Percentiles rank a stretch among this genome's conserved stretches.
Conservation (phyloP, 2,888 invertebrate genomes). For the Agrotis segetum region DNA sequence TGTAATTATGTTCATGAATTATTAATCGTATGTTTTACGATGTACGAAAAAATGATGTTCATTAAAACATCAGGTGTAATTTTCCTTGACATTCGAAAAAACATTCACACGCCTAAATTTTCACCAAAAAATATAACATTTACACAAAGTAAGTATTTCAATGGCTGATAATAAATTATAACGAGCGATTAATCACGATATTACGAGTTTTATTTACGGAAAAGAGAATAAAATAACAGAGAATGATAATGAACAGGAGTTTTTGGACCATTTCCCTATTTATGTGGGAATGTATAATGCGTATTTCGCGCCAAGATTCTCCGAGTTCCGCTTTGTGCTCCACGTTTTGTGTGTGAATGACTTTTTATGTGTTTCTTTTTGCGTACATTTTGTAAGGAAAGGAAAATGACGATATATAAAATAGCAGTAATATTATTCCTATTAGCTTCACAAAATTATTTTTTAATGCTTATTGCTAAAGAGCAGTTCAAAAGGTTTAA, state of each 20-base stretch:
- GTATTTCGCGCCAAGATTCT: slow-evolving; percentile 56
- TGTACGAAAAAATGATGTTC: neutral
- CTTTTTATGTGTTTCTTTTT: slow-evolving; percentile 25
- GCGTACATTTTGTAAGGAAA: slow-evolving; percentile 1
- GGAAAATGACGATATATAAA: neutral
- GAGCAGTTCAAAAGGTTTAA: neutral
- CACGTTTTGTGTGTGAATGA: slow-evolving; percentile 41
- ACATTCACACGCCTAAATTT: slow-evolving; percentile 19
- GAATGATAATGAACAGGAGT: slow-evolving; percentile 65
- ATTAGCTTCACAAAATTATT: neutral
- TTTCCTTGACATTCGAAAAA: slow-evolving; percentile 22
- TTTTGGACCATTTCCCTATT: slow-evolving; percentile 66
- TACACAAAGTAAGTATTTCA: slow-evolving; percentile 52
- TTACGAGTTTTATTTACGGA: slow-evolving; percentile 66
- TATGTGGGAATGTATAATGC: slow-evolving; percentile 64
- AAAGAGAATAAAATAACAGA: slow-evolving; percentile 63
- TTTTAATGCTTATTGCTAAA: neutral
- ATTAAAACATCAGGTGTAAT: slow-evolving; percentile 5
- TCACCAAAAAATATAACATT: slow-evolving; percentile 45
- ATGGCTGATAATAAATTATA: slow-evolving; percentile 64
- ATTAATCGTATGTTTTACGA: neutral
- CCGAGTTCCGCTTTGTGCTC: slow-evolving; percentile 35
- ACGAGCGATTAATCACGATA: slow-evolving; percentile 67
- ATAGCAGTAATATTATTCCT: neutral
- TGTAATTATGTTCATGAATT: neutral